phyloP scores from a whole-genome alignment of 2,888 invertebrate genomes.

The Drosophila neotestacea region DNA sequence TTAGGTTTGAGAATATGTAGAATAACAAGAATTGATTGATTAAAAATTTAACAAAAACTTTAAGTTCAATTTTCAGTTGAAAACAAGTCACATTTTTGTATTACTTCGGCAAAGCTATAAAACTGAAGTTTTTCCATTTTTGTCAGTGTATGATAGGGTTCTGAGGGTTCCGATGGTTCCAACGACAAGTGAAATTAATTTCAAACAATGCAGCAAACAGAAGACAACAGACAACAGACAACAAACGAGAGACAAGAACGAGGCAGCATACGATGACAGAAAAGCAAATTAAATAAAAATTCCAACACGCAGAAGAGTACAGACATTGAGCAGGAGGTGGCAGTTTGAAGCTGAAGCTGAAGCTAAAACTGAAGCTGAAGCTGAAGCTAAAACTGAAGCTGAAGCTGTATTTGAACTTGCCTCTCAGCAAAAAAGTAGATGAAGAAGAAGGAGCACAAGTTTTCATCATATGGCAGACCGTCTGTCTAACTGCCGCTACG shows the following conservation, averaged over 20 bases:
- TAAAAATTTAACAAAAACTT: too few relatives aligned
- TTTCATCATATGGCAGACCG: constrained; percentile 56
- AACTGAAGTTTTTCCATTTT: not conserved
- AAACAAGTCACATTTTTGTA: too few relatives aligned
- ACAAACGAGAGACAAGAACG: constrained; percentile 10
- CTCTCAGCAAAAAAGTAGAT: not conserved
- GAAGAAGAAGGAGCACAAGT: constrained; percentile 25
- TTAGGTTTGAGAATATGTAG: too few relatives aligned
- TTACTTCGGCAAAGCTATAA: too few relatives aligned
- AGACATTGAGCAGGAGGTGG: constrained; percentile 37
- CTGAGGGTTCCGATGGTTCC: constrained; percentile 38
- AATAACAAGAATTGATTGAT: too few relatives aligned
- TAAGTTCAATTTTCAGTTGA: too few relatives aligned
- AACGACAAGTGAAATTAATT: constrained; percentile 80
- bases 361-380: constrained; percentile 13
- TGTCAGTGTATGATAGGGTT: constrained; percentile 26
- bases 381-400: not conserved
- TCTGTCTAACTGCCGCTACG: constrained; percentile 59
- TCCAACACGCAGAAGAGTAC: constrained; percentile 62
- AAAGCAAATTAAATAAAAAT: constrained; percentile 77
- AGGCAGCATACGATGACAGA: constrained; percentile 54
- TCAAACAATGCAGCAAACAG: constrained; percentile 78
- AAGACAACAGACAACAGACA: constrained; percentile 60
- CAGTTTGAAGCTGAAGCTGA: constrained; percentile 14
- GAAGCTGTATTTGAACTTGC: constrained; percentile 25